A percentile compares a stretch with the other conserved stretches of the same genome.
Evolutionary conservation across 2,888 invertebrate species (phyloP).

Genomic region (Hermaeophaga mercurialis): DNA sequence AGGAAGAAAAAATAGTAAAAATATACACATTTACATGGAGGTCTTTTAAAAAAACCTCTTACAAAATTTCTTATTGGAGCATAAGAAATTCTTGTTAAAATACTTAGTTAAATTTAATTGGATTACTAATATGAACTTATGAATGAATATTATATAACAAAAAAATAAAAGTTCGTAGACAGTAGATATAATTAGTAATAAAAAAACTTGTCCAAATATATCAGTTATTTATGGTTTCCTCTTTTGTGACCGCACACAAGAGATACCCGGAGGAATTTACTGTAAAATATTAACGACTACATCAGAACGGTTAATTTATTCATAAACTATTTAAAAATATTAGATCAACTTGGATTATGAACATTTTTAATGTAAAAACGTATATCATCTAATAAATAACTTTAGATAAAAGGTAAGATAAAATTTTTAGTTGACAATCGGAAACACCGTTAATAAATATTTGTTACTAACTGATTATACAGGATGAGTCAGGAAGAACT

Average conservation of each 20-base stretch:
- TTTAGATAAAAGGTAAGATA: conserved; percentile 3
- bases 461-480: no score
- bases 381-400: conserved; percentile 5
- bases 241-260: not conserved
- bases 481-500: no score
- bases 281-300: conserved; percentile 1
- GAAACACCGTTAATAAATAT: no score
- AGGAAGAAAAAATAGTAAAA: no score
- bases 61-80: no score
- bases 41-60: no score
- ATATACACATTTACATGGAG: no score
- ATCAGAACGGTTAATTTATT: not conserved
- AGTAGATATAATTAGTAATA: not conserved
- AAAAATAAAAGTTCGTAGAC: not conserved
- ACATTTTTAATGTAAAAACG: conserved; percentile 1
- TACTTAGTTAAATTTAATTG: no score
- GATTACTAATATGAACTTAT: no score
- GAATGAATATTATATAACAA: no score
- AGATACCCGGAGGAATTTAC: not conserved
- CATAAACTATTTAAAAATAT: conserved; percentile 7
- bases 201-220: not conserved
- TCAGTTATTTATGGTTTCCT: not conserved
- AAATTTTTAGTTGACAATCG: conserved; percentile 7
- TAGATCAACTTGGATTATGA: not conserved
- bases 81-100: no score